Evolutionary conservation across 2,888 invertebrate genomes (phyloP), one percentile per base, ranked within the genome.

Genomic region (Conchocele bisecta): DNA sequence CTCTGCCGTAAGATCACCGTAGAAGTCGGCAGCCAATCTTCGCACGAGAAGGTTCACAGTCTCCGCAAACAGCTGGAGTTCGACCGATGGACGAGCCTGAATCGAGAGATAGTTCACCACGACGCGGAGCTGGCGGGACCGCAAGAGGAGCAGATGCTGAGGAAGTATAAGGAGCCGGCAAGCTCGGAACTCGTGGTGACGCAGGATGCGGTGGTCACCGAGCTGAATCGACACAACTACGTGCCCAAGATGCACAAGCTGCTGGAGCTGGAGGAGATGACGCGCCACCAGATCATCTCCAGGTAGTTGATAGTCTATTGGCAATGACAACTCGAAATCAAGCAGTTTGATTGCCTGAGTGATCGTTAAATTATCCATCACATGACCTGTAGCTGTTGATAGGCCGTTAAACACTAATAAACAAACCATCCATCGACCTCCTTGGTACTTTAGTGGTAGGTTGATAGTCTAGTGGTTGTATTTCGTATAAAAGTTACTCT

Each of bases 241-340:
- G 70, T 81, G 26, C 88, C 87, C 69, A 89, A 89, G 76, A 90
- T 90, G 89, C 89, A 89, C 69, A 83, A 85, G 28, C 69, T 90
- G 28, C 68, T 90, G 26, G 79, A 88, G 28, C 61, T 89, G 50
- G 90, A 90, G 65, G 90, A 90, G 65, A 81, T 89, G 42, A 84
- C 85, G 1, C 71, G 89, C 37, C 84, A 87, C 53, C 82, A 84
- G 39, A 84, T 89, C 28, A 88, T 90, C 42, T 82, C 89, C 28
- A 85, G 84, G 89, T 90, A 65, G 58, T 20, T 6, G n/a, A n/a
- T n/a, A n/a, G n/a, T n/a, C n/a, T n/a, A n/a, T n/a, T n/a, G n/a
- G n/a, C n/a, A n/a, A n/a, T n/a, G n/a, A n/a, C n/a, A n/a, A n/a
- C n/a, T n/a, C n/a, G n/a, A n/a, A n/a, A n/a, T n/a, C n/a, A n/a